Conservation (phyloP, 1,140 invertebrate genomes). For the Archivesica marissinica region DNA sequence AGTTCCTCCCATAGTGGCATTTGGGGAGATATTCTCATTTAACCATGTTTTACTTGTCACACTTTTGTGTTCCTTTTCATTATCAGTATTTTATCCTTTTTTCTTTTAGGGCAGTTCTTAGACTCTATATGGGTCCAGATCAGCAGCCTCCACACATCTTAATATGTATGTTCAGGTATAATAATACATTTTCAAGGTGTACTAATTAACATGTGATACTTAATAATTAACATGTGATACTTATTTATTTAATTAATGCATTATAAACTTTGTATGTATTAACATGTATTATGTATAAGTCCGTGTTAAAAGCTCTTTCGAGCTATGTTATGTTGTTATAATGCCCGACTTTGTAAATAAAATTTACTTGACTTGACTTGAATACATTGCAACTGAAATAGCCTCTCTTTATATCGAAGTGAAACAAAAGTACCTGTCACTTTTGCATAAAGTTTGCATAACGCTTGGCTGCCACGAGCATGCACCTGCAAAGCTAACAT, state of each 20-base stretch:
- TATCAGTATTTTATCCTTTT: background rate
- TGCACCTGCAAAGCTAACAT: too few relatives aligned
- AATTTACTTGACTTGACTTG: constrained; percentile 47
- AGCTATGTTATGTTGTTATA: background rate
- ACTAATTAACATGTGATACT: background rate
- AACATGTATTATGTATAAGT: too few relatives aligned
- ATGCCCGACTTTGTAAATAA: background rate
- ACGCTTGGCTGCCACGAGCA: too few relatives aligned
- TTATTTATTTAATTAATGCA: too few relatives aligned
- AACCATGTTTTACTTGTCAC: background rate
- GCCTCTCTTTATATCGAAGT: too few relatives aligned
- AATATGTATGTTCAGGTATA: background rate
- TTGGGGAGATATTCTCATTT: background rate
- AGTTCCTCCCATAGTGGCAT: background rate
- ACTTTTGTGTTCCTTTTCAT: background rate
- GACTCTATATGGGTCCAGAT: background rate
- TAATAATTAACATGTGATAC: background rate
- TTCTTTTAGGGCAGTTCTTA: background rate
- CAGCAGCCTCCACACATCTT: background rate
- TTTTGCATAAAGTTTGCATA: too few relatives aligned
- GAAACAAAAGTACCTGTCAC: too few relatives aligned
- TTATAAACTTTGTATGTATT: too few relatives aligned
- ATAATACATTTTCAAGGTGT: background rate
- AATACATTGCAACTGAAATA: too few relatives aligned
- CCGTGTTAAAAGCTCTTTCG: background rate